A percentile compares a stretch with the other conserved stretches of the same genome.
Conservation (phyloP, 2,113 vertebrate species). For the Stegostoma tigrinum region DNA sequence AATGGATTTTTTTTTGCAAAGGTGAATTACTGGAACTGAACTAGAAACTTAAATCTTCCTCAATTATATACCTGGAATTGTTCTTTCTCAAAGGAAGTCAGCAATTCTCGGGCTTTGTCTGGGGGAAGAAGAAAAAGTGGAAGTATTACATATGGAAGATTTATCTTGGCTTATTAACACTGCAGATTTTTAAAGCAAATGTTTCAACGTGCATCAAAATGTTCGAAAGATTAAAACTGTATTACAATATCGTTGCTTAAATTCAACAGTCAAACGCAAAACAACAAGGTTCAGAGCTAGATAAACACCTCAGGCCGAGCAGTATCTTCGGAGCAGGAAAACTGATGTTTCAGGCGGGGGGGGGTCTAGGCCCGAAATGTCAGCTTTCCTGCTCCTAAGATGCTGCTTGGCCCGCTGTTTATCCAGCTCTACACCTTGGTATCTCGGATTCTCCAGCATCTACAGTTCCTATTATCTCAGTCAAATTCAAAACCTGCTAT, state of each 20-base stretch:
- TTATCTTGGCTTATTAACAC: background rate
- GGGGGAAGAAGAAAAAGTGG: slow-evolving; percentile 42
- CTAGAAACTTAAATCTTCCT: background rate
- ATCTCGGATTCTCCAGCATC: too few species aligned
- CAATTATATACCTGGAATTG: slow-evolving; percentile 65
- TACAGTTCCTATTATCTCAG: too few species aligned
- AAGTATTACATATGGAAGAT: background rate
- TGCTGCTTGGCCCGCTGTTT: too few species aligned
- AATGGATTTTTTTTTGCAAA: background rate
- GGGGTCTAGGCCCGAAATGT: too few species aligned
- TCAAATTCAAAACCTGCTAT: background rate
- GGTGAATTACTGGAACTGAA: background rate
- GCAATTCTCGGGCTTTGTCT: slow-evolving; percentile 68
- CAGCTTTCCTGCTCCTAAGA: too few species aligned
- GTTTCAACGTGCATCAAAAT: background rate
- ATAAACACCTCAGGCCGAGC: too few species aligned
- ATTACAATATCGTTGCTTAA: background rate
- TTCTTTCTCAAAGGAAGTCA: slow-evolving; percentile 76
- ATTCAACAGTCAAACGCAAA: background rate
- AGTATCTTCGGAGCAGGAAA: too few species aligned
- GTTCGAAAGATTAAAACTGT: background rate
- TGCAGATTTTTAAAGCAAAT: background rate
- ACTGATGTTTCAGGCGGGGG: too few species aligned
- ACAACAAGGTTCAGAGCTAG: too few species aligned
- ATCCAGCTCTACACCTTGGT: too few species aligned